A percentile compares a stretch with the other conserved stretches of the same genome.
phyloP scores from a whole-genome alignment of 2,113 vertebrate species.

The Entelurus aequoreus region DNA sequence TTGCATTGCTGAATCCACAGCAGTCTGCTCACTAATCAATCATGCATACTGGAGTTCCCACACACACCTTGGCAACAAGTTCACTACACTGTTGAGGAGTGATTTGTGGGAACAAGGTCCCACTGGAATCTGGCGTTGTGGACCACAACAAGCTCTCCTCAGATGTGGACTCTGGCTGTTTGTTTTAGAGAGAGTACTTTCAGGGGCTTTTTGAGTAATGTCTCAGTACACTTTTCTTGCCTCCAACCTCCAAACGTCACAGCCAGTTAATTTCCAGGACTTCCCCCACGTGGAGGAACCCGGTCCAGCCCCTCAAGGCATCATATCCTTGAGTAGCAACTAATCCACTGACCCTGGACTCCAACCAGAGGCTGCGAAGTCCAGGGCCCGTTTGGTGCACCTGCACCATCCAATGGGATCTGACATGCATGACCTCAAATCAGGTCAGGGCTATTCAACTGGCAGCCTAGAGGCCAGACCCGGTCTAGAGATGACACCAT shows the following conservation, averaged over 20 bases:
- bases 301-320: conserved; percentile 20
- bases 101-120: conserved; percentile 12
- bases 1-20: conserved; percentile 18
- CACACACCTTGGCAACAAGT: conserved; percentile 6
- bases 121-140: conserved; percentile 4
- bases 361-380: conserved; percentile 20
- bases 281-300: conserved; percentile 35
- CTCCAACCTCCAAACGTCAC: conserved; percentile 24
- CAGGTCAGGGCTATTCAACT: no score
- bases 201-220: conserved; percentile 14
- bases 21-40: conserved; percentile 7
- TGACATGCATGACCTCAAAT: no score
- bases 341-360: conserved; percentile 35
- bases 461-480: no score
- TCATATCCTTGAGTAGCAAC: conserved; percentile 39
- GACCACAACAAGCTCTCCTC: conserved; percentile 3
- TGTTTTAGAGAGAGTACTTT: conserved; percentile 1
- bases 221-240: conserved; percentile 13
- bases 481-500: no score
- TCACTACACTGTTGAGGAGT: conserved; percentile 13
- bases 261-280: conserved; percentile 52
- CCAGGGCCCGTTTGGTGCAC: background rate
- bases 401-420: background rate
- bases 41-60: conserved; percentile 16
- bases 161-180: background rate